Percentiles rank a stretch among this genome's conserved stretches.
These are phyloP conservation scores for Lophius americanus DNA, from an alignment of 2,797 vertebrate species.

Conservation along the genomic window DNA sequence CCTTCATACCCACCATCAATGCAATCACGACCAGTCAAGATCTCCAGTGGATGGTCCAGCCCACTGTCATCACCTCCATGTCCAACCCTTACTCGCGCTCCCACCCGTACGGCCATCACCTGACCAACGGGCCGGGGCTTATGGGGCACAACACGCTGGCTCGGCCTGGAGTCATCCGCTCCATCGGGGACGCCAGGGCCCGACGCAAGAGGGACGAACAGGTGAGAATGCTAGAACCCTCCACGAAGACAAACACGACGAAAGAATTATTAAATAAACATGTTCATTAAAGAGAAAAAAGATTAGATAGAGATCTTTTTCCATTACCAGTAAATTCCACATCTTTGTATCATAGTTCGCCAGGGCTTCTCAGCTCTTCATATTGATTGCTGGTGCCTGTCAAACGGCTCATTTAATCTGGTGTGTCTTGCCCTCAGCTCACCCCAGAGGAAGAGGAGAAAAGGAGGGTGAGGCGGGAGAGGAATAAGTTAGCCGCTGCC, in stretches of 20 bases:
- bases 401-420: conserved; percentile 37
- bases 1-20: conserved; percentile 99
- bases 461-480: conserved; percentile 94
- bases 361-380: conserved; percentile 6
- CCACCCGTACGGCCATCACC: conserved; percentile 91
- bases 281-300: too few species aligned
- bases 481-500: conserved; percentile 97
- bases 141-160: conserved; percentile 90
- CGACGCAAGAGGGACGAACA: conserved; percentile 95
- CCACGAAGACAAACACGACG: too few species aligned
- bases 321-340: background rate
- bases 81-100: conserved; percentile 94
- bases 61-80: conserved; percentile 99
- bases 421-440: conserved; percentile 77
- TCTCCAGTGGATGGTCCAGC: conserved; percentile 99
- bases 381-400: conserved; percentile 26
- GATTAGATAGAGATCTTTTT: background rate
- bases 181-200: conserved; percentile 92
- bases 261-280: too few species aligned
- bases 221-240: conserved; percentile 75
- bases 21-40: conserved; percentile 99
- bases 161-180: conserved; percentile 96
- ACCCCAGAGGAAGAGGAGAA: conserved; percentile 99
- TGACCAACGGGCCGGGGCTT: conserved; percentile 87
- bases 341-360: background rate